These are phyloP conservation scores for Zosterops pallidus DNA, from an alignment of 2,113 vertebrate species.

Conservation along the genomic window DNA sequence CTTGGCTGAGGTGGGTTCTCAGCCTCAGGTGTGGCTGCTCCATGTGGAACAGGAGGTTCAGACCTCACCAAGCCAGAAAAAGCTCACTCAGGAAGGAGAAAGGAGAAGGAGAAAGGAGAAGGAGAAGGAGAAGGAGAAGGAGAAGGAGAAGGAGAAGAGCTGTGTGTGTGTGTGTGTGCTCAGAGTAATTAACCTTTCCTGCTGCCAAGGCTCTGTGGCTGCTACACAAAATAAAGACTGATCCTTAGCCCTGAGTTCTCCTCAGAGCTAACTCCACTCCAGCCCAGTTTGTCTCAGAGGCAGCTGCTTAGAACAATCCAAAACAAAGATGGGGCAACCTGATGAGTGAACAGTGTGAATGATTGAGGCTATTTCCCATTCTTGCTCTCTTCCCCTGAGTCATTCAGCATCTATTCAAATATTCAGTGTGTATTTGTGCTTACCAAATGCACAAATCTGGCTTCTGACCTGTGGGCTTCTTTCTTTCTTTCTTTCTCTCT, in stretches of 20 bases:
- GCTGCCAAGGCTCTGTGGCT: neutral
- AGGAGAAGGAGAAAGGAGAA: neutral
- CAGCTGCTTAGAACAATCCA: fast-evolving
- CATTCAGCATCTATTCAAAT: neutral
- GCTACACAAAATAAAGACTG: neutral
- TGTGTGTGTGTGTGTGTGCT: neutral
- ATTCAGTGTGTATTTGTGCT: neutral
- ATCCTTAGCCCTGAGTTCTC: neutral
- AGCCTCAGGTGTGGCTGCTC: neutral
- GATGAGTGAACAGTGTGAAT: neutral
- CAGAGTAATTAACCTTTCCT: neutral
- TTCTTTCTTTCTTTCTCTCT: neutral
- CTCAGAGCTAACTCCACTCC: neutral
- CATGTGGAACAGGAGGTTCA: neutral
- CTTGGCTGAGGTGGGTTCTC: neutral
- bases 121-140: no score
- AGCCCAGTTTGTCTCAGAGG: neutral
- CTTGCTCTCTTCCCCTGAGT: neutral
- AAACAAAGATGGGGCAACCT: neutral
- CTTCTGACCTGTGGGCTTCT: neutral
- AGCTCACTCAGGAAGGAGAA: neutral
- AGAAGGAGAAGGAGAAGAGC: neutral
- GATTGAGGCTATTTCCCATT: neutral
- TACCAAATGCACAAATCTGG: no score
- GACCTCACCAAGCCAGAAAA: neutral